Evolutionary conservation across 2,113 vertebrate genomes (phyloP).

Genomic region (Tinamus guttatus): DNA sequence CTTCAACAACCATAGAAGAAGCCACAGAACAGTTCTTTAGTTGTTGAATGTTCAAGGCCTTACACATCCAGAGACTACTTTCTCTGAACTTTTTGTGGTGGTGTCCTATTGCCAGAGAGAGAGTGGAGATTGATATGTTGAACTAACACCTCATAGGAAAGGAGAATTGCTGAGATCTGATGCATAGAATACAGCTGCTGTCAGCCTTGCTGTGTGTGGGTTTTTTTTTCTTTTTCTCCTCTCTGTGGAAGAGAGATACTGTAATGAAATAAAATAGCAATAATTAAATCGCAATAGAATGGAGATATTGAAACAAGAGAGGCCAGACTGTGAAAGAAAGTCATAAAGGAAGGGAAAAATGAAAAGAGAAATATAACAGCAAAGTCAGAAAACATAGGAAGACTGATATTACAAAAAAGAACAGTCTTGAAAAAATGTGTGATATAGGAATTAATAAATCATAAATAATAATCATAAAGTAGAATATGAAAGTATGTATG

Average conservation of each 20-base stretch:
- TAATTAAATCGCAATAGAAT: rapidly evolving
- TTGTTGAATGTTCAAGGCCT: rapidly evolving
- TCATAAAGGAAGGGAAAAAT: background rate
- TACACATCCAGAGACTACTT: background rate
- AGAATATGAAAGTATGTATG: background rate
- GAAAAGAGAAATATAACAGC: background rate
- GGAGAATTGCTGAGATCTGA: background rate
- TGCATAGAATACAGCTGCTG: background rate
- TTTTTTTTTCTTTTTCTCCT: background rate
- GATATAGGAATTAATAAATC: background rate
- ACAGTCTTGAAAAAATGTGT: background rate
- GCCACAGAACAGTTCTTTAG: background rate
- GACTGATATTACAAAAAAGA: background rate
- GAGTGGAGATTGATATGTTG: background rate
- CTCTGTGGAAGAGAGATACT: background rate
- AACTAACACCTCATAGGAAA: background rate
- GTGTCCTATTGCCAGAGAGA: background rate
- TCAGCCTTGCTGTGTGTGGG: background rate
- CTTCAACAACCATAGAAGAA: background rate
- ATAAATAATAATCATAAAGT: background rate
- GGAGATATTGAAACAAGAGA: background rate
- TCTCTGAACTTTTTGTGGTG: background rate
- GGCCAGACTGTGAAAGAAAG: background rate
- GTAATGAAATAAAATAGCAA: background rate
- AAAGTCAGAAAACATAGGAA: background rate